Evolutionary conservation across 1,140 invertebrate species (phyloP).

Genomic region (Drosophila mauritiana): DNA sequence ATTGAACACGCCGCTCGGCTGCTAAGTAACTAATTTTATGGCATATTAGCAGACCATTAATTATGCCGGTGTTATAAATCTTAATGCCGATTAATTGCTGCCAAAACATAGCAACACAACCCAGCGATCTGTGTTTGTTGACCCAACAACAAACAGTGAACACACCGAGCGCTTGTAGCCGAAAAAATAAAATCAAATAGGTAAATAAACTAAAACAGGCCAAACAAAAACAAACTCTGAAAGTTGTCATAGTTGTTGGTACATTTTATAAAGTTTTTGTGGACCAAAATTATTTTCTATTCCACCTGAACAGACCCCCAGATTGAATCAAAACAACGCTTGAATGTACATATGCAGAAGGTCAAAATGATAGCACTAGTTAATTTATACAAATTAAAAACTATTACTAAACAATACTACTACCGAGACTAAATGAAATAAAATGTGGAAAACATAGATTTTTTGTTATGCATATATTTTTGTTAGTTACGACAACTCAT

Average conservation of each 20-base stretch:
- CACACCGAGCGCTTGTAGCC: conserved; percentile 54
- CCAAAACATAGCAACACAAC: conserved; percentile 71
- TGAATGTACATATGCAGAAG: not conserved
- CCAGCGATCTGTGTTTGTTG: conserved; percentile 47
- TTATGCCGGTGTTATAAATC: conserved; percentile 78
- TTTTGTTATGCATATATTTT: no score
- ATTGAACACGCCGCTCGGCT: conserved; percentile 66
- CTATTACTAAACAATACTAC: no score
- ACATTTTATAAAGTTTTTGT: conserved; percentile 31
- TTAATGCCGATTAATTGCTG: conserved; percentile 83
- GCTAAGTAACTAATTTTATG: conserved; percentile 81
- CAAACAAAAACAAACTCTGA: conserved; percentile 35
- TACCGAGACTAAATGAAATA: no score
- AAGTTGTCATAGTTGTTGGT: conserved; percentile 51
- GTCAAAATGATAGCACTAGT: not conserved
- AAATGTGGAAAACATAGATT: not conserved
- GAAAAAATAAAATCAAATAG: not conserved
- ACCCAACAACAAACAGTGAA: conserved; percentile 52
- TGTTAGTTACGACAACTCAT: no score
- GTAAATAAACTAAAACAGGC: conserved; percentile 20
- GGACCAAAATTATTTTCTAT: conserved; percentile 37
- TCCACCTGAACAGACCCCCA: conserved; percentile 25
- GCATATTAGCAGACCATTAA: conserved; percentile 81
- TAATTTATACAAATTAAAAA: not conserved
- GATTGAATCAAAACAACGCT: conserved; percentile 15